Conservation (phyloP, 30 jellyfish, hydroid and myxozoan species). For the Hydractinia echinata region DNA sequence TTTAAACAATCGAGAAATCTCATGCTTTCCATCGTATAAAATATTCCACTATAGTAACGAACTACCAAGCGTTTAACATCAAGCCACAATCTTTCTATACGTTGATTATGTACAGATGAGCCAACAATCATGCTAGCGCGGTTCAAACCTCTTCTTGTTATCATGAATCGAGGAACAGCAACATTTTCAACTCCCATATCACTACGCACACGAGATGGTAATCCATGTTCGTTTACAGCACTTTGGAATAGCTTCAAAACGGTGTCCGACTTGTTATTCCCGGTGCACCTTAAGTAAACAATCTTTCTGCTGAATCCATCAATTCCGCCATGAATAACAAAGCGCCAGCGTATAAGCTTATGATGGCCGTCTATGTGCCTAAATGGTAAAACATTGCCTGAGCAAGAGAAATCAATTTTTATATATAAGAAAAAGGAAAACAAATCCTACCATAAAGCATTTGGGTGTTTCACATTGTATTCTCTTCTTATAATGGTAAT, state of each 20-base stretch:
- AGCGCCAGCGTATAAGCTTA: conserved; percentile 39
- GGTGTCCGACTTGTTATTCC: conserved; percentile 45
- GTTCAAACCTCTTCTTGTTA: conserved; percentile 24
- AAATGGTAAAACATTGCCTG: neutral
- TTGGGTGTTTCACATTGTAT: conserved; percentile 32
- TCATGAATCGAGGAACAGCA: conserved; percentile 43
- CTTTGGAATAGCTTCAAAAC: conserved; percentile 35
- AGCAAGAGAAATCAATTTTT: too few relatives aligned
- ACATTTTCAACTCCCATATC: conserved; percentile 56
- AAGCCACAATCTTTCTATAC: conserved; percentile 40
- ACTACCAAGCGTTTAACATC: conserved; percentile 44
- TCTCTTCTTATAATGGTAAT: conserved; percentile 15
- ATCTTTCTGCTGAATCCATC: conserved; percentile 44
- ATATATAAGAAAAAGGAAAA: neutral
- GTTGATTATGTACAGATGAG: conserved; percentile 41
- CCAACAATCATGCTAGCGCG: conserved; percentile 47
- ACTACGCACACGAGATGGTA: conserved; percentile 51
- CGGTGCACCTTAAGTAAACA: conserved; percentile 20
- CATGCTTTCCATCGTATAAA: conserved; percentile 20
- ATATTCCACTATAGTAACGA: conserved; percentile 15
- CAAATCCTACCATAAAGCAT: conserved; percentile 30
- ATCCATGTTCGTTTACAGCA: conserved; percentile 37
- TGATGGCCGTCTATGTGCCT: conserved; percentile 55
- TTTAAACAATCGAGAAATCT: conserved; percentile 16
- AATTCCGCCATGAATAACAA: conserved; percentile 41